Evolutionary conservation across 2,888 invertebrate species (phyloP), one percentile per base, ranked within the genome.

Genomic region (Athripsodes cinereus): DNA sequence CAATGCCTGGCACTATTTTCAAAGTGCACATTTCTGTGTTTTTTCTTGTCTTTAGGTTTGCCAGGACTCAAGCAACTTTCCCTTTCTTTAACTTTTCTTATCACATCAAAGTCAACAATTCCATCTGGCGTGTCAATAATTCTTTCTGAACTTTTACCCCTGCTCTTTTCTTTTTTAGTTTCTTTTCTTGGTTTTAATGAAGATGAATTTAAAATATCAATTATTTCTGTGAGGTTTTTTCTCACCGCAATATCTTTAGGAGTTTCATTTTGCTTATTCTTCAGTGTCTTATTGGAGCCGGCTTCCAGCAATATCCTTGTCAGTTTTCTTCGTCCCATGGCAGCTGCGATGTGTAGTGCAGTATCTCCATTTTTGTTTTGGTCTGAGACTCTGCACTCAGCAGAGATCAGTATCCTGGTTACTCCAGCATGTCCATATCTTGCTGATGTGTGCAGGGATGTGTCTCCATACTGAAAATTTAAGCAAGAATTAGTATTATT

Each of bases 311-410:
- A 80, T 64, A 97, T 92, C 67, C 92, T 82, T 10, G 95, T 93
- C 60, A 97, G 79, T 75, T 96, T 96, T 55, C 94, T 76, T 20
- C 95, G 80, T 5, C 94, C 94, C 91, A 96, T 92, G 1, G 96
- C 96, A 8, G 94, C 89, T 1, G 95, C 88, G 67, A 97, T 95
- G 72, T 97, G 96, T 13, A 97, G 77, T 0, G 94, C 89, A 0
- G 95, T 94, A 75, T 97, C 96, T 0, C 95, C 95, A 75, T 97
- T 97, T 81, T 96, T 92, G 72, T 97, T 97, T 68, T 91, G 90
- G 68, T 92, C 91, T 59, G 91, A 89, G 55, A 91, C 87, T 66
- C 87, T 83, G 71, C 92, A 90, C 66, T 88, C 83, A 0, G 95
- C 96, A 35, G 95, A 95, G 65, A 97, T 87, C 55, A 97, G 83